Evolutionary conservation across 2,888 invertebrate genomes (phyloP).

Genomic region (Leptopterna dolabrata): DNA sequence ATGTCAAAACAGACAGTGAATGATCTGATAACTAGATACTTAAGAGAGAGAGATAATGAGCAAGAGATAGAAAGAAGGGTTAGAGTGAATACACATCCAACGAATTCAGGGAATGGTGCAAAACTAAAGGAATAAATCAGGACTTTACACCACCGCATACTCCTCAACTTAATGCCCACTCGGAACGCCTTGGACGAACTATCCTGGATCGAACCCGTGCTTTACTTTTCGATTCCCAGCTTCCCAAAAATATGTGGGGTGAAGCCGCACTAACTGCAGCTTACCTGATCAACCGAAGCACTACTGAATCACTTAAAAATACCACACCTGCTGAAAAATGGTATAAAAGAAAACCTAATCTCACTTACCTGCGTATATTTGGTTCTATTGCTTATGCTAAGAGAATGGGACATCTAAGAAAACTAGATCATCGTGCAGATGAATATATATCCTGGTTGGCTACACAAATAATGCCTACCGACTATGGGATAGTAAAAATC

Average conservation of each 20-base stretch:
- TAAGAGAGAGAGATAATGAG: no score
- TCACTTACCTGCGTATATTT: constrained; percentile 64
- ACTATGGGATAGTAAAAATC: constrained; percentile 60
- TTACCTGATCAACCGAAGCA: constrained; percentile 64
- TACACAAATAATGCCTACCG: constrained; percentile 62
- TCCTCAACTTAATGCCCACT: constrained; percentile 59
- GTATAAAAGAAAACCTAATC: constrained; percentile 63
- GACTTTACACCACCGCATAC: constrained; percentile 57
- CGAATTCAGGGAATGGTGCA: constrained; percentile 57
- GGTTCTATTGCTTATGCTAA: constrained; percentile 63
- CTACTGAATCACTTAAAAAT: constrained; percentile 56
- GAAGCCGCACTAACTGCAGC: constrained; percentile 64
- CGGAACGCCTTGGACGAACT: constrained; percentile 60
- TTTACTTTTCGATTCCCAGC: constrained; percentile 62
- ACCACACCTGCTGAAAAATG: constrained; percentile 64
- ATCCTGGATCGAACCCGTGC: constrained; percentile 62
- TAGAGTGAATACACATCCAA: constrained; percentile 17
- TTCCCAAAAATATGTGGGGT: constrained; percentile 64
- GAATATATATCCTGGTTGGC: constrained; percentile 62
- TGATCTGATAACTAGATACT: no score
- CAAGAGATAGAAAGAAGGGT: no score
- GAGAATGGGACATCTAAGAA: constrained; percentile 60
- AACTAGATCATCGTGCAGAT: constrained; percentile 63
- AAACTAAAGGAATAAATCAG: constrained; percentile 55
- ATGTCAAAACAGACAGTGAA: no score